Percentiles rank a stretch among this genome's conserved stretches.
Evolutionary conservation across 2,797 vertebrate genomes (phyloP).

Genomic region (Ctenochaetus hawaiiensis): DNA sequence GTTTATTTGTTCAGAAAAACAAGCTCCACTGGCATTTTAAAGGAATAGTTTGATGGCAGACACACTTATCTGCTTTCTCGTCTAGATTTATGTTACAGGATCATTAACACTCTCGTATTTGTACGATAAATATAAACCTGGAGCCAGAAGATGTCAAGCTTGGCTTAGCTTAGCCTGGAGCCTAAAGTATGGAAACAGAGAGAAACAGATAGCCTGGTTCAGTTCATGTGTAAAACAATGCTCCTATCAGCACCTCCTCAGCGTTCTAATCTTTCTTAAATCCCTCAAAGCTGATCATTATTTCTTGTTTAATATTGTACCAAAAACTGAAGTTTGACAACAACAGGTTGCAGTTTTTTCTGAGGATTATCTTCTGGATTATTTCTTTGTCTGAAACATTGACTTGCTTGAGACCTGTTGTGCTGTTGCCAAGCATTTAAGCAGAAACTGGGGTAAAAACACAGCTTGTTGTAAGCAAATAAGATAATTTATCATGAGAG

Average conservation of each 20-base stretch:
- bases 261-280: not conserved
- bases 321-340: too few species aligned
- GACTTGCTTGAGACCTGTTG: too few species aligned
- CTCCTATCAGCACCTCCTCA: not conserved
- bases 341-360: not conserved
- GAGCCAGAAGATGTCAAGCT: too few species aligned
- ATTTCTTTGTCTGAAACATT: not conserved
- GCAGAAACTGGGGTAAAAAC: not conserved
- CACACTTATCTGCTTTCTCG: not conserved
- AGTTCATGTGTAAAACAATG: not conserved
- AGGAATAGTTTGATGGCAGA: not conserved
- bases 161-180: not conserved
- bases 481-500: too few species aligned
- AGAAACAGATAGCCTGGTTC: not conserved
- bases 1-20: too few species aligned
- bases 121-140: not conserved
- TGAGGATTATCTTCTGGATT: not conserved
- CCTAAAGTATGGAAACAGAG: not conserved
- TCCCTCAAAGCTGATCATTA: not conserved
- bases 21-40: too few species aligned
- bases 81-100: not conserved
- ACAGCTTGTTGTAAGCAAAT: not conserved
- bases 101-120: not conserved
- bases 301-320: not conserved
- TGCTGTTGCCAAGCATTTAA: slow-evolving; percentile 2